phyloP scores from a whole-genome alignment of 2,113 vertebrate genomes.

The Paramormyrops kingsleyae region DNA sequence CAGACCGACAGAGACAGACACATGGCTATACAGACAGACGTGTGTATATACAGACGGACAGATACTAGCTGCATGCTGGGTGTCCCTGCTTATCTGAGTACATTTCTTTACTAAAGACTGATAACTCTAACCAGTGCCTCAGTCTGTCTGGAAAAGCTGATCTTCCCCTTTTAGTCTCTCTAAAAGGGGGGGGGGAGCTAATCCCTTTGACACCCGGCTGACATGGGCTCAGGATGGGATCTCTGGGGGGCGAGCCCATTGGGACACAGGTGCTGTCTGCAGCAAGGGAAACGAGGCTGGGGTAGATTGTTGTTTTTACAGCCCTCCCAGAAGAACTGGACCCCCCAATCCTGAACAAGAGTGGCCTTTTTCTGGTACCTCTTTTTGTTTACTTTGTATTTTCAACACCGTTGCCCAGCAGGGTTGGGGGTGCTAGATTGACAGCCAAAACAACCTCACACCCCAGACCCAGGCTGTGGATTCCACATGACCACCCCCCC shows the following conservation, averaged over 20 bases:
- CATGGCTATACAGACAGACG: neutral
- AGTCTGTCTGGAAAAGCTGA: neutral
- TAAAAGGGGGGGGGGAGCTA: neutral
- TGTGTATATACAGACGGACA: neutral
- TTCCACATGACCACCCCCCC: neutral
- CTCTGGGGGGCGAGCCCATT: neutral
- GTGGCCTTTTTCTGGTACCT: neutral
- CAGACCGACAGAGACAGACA: neutral
- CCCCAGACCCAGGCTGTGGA: neutral
- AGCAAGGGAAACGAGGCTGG: neutral
- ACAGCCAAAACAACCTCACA: neutral
- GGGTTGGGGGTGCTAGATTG: neutral
- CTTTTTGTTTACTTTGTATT: constrained; percentile 2
- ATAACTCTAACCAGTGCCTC: neutral
- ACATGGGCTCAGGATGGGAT: neutral
- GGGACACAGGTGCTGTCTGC: neutral
- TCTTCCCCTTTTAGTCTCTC: neutral
- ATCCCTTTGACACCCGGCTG: constrained; percentile 7
- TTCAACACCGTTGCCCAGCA: neutral
- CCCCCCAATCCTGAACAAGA: neutral
- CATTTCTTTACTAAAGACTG: neutral
- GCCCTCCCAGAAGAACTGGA: neutral
- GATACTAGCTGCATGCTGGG: neutral
- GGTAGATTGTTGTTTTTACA: neutral
- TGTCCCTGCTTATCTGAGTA: neutral